Evolutionary conservation across 1,140 invertebrate genomes (phyloP).

Genomic region (Paralvinella palmiformis): DNA sequence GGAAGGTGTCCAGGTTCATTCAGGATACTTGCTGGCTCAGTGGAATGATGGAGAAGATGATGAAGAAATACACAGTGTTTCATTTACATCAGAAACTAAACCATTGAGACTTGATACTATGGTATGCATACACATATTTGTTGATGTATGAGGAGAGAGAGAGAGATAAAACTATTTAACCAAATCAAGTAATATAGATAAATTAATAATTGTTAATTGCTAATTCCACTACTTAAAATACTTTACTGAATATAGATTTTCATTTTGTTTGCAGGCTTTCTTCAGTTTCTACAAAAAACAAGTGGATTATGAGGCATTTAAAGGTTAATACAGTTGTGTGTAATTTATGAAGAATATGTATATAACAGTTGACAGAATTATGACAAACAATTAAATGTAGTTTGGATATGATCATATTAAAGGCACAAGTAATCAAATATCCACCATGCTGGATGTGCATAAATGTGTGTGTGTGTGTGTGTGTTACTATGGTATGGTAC

Average conservation of each 20-base stretch:
- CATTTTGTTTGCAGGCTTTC: slow-evolving; percentile 36
- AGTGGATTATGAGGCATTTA: slow-evolving; percentile 43
- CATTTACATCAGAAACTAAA: slow-evolving; percentile 30
- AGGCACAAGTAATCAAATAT: no score
- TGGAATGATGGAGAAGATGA: slow-evolving; percentile 36
- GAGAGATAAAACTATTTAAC: no score
- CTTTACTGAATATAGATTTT: slow-evolving; percentile 10
- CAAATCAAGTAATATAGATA: no score
- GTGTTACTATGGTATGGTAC: no score
- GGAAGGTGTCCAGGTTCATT: slow-evolving; percentile 46
- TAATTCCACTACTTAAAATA: no score
- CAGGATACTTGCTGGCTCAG: slow-evolving; percentile 36
- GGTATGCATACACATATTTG: no score
- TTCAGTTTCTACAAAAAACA: slow-evolving; percentile 40
- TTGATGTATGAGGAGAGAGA: no score
- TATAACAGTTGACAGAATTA: background rate
- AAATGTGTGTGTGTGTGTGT: no score
- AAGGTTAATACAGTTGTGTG: slow-evolving; percentile 29
- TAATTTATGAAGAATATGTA: slow-evolving; percentile 5
- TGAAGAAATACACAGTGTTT: slow-evolving; percentile 26
- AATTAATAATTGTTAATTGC: no score
- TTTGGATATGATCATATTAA: no score
- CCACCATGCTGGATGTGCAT: no score
- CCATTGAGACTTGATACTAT: slow-evolving; percentile 35
- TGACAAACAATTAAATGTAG: no score